Conservation (phyloP, 2,113 vertebrate genomes). For the Corythornis vintsioides region DNA sequence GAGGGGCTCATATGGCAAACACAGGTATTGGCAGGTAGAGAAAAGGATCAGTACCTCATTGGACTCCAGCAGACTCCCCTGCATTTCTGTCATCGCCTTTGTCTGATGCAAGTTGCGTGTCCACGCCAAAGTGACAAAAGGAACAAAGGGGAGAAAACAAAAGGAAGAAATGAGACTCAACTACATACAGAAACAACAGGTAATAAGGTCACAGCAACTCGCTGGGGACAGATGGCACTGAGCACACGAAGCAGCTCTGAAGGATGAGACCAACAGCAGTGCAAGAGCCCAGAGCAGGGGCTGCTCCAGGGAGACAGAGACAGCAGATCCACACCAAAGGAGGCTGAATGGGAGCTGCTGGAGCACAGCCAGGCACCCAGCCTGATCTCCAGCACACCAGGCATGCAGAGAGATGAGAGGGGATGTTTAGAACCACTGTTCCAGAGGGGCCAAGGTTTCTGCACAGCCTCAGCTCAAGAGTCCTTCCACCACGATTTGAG, state of each 20-base stretch:
- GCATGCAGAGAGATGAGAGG: background rate
- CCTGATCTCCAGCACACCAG: background rate
- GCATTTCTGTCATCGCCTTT: constrained; percentile 73
- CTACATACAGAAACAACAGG: constrained; percentile 31
- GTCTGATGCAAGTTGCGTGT: constrained; percentile 64
- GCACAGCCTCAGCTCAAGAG: background rate
- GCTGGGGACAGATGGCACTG: background rate
- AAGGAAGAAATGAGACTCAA: constrained; percentile 63
- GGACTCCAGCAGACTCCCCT: constrained; percentile 69
- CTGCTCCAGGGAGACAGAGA: background rate
- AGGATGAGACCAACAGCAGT: background rate
- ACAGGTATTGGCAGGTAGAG: background rate
- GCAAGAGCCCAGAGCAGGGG: background rate
- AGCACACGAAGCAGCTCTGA: background rate
- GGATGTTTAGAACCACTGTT: background rate
- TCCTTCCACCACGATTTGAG: background rate
- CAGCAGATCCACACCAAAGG: background rate
- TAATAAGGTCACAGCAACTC: background rate
- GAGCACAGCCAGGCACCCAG: background rate
- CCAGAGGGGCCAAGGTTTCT: background rate
- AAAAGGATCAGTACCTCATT: constrained; percentile 62
- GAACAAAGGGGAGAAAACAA: constrained; percentile 65
- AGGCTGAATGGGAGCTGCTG: background rate
- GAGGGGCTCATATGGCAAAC: background rate
- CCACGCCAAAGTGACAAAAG: constrained; percentile 54